A percentile compares a stretch with the other conserved stretches of the same genome.
Conservation (phyloP, 2,113 vertebrate genomes). For the Glareola pratincola region DNA sequence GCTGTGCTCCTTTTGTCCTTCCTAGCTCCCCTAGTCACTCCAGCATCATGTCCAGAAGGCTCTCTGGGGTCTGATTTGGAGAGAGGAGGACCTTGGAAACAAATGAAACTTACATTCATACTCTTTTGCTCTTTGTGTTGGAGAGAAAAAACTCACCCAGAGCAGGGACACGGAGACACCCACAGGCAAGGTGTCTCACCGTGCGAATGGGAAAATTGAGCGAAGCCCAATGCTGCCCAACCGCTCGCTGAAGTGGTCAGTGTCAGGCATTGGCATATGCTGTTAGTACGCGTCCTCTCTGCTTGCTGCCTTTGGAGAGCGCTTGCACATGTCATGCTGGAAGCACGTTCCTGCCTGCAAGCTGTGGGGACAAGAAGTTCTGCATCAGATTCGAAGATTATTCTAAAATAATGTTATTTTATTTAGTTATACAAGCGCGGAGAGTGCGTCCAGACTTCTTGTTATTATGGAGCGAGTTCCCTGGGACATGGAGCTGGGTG, state of each 20-base stretch:
- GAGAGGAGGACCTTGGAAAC: background rate
- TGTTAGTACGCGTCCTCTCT: background rate
- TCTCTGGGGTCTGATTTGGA: background rate
- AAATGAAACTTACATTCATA: rapidly evolving
- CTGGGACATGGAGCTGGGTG: background rate
- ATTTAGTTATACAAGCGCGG: background rate
- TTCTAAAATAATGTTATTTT: background rate
- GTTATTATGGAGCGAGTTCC: rapidly evolving
- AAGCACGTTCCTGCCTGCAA: background rate
- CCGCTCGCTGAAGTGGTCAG: rapidly evolving
- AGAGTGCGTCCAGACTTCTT: background rate
- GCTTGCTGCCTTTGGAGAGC: background rate
- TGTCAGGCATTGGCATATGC: background rate
- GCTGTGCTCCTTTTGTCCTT: constrained; percentile 8
- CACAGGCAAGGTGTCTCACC: background rate
- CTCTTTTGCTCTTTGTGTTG: background rate
- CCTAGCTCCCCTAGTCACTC: background rate
- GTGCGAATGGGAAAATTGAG: background rate
- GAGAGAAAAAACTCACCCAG: background rate
- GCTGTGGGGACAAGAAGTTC: background rate
- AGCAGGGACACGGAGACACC: background rate
- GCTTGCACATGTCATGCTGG: background rate
- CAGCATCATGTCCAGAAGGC: background rate
- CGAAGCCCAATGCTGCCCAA: background rate
- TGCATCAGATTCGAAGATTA: background rate